Evolutionary conservation across 64 coral and sea anemone genomes (phyloP).

Genomic region (Exaiptasia diaphana): DNA sequence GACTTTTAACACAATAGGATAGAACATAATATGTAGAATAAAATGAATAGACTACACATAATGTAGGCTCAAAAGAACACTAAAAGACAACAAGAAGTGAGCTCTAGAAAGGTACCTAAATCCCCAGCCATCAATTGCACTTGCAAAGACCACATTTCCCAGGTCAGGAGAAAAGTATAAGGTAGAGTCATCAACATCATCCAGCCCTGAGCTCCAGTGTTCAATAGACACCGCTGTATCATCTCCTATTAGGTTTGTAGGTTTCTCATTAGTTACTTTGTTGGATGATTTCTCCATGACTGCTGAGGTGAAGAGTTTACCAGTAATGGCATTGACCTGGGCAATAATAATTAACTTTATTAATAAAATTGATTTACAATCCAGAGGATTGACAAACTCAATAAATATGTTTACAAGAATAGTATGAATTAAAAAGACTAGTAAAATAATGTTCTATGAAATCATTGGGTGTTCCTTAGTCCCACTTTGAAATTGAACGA

Average conservation of each 20-base stretch:
- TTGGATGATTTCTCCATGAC: constrained; percentile 73
- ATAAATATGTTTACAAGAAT: not conserved
- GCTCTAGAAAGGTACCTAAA: too few relatives aligned
- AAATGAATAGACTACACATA: too few relatives aligned
- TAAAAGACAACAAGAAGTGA: too few relatives aligned
- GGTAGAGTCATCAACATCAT: constrained; percentile 74
- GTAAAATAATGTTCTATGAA: not conserved
- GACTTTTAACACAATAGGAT: too few relatives aligned
- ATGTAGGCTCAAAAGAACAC: too few relatives aligned
- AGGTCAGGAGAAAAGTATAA: constrained; percentile 89
- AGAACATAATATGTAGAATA: too few relatives aligned
- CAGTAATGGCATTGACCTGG: constrained; percentile 84
- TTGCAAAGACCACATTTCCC: constrained; percentile 76
- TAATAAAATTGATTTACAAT: too few relatives aligned
- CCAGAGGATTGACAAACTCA: too few relatives aligned
- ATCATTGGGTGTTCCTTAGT: too few relatives aligned
- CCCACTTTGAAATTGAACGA: too few relatives aligned
- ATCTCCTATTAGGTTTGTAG: not conserved
- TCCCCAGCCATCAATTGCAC: constrained; percentile 86
- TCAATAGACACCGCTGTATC: constrained; percentile 81
- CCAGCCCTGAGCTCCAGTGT: constrained; percentile 83
- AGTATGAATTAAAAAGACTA: not conserved
- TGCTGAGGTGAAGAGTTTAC: constrained; percentile 67
- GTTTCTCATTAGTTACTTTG: constrained; percentile 7
- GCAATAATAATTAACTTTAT: too few relatives aligned